Conservation (phyloP, 2,888 invertebrate genomes). For the Augiades crinisus region DNA sequence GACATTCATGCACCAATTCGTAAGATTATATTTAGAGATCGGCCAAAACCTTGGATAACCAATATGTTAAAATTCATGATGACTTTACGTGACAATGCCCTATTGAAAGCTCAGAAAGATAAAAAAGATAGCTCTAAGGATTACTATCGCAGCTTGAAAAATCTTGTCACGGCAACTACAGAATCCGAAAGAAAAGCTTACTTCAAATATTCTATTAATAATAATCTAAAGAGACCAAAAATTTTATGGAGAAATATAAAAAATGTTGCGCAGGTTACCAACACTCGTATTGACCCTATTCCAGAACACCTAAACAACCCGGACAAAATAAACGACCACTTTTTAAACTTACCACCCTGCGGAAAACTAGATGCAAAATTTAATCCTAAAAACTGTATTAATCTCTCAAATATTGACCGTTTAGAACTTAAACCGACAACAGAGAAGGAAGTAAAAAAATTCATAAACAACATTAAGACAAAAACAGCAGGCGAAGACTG, state of each 20-base stretch:
- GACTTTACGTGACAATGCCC: constrained; percentile 25
- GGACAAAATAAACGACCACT: background rate
- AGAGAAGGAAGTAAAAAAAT: constrained; percentile 6
- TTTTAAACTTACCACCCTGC: background rate
- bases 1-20: constrained; percentile 28
- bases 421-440: background rate
- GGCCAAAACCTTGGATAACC: constrained; percentile 28
- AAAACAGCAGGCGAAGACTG: constrained; percentile 25
- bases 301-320: background rate
- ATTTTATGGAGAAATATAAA: background rate
- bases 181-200: constrained; percentile 27
- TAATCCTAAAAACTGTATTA: background rate
- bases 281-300: background rate
- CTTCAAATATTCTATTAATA: background rate
- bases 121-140: constrained; percentile 8
- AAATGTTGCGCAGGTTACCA: background rate
- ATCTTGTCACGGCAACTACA: constrained; percentile 19
- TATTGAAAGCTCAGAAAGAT: constrained; percentile 4
- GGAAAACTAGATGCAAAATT: too few species aligned
- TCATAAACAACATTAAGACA: constrained; percentile 12
- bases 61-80: constrained; percentile 30
- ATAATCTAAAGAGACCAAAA: background rate
- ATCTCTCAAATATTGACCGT: background rate
- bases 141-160: constrained; percentile 26
- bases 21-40: constrained; percentile 4